Base-by-base conservation (phyloP, 2,113 vertebrate species). In the Miniopterus natalensis region DNA sequence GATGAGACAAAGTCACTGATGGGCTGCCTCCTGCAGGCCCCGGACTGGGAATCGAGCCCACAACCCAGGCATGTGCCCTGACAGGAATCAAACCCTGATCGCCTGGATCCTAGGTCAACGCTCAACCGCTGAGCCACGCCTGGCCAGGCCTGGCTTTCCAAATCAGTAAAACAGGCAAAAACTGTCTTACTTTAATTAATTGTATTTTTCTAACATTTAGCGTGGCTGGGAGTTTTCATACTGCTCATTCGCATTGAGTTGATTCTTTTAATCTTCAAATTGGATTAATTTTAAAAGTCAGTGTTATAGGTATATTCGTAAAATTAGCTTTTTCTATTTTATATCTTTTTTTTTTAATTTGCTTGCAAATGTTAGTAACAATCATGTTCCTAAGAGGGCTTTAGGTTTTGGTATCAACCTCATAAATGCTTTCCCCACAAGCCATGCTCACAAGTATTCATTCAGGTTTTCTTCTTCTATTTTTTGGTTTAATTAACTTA, bases 301-400 rank as follows among this genome's bases (percentile, higher is more conserved):
- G 42, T 53, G 11, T 53, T 93, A 71, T 84, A 84, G 15, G 13
- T 1, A 51, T 77, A 86, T 40, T 42, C 55, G 13, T 36, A 59
- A 75, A 74, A 92, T 51, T 78, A 87, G 15, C 3, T 89, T 87
- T 89, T 90, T 51, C 31, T 70, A 29, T 68, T 74, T n/a, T 86
- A 31, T 40, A 31, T 68, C 53, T 66, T 77, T 87, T 86, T 47
- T 36, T 11, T 55, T 77, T 49, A 53, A 84, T 78, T 75, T 15
- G 17, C 12, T n/a, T 20, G 18, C 3, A 47, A 79, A 57, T 57
- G 1, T 79, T 91, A 61, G 27, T 42, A 90, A 68, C 49, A 78
- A 88, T 70, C 36, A 68, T 7, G 3, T 20, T 18, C 31, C 36
- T 68, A 91, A 83, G 25, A 15, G 42, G 49, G 59, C 14, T 49